Base-by-base conservation (phyloP, 2,888 invertebrate genomes). In the Tyria jacobaeae region DNA sequence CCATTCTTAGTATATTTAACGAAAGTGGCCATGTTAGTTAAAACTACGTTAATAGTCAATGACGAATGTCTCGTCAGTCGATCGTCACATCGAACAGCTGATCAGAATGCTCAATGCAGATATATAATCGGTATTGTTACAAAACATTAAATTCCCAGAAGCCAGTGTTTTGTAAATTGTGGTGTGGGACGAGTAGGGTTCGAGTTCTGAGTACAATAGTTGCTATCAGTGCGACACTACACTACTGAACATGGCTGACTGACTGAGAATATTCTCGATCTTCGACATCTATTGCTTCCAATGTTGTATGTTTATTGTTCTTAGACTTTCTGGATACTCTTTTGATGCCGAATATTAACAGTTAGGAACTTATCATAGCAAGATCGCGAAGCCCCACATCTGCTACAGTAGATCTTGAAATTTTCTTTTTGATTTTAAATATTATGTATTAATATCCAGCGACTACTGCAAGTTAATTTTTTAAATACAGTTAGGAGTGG, bases 131-230 rank as follows among this genome's bases (percentile, higher is more conserved):
- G 61, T 49, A 63, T 70, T 74, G 68, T 76, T 74, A 62, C 70
- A 70, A 75, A 77, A 73, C 75, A 76, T 61, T 44, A 52, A 39
- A 47, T 76, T 73, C 75, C 66, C 44, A 57, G 78, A 76, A 77
- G 58, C 48, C 50, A 6, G 51, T 77, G 78, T 76, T 75, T 70
- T 60, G 62, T 77, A 66, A 76, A 77, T 62, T 55, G 41, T 60
- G 41, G 64, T 49, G 39, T 47, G 61, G 31, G 31, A 34, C 66
- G 57, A 50, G 49, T 34, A 48, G 31, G 41, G 49, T 27, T 55
- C n/a, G 48, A 47, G 59, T 67, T 75, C 70, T 60, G 63, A 57
- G 63, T 70, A 64, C n/a, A 62, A 17, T 3, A 44, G 61, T 62
- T 62, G 57, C 57, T 50, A 60, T 24, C 49, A 17, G 35, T 34